Evolutionary conservation across 2,888 invertebrate genomes (phyloP), one percentile per base, ranked within the genome.

Genomic region (Tryphoninae sp.): DNA sequence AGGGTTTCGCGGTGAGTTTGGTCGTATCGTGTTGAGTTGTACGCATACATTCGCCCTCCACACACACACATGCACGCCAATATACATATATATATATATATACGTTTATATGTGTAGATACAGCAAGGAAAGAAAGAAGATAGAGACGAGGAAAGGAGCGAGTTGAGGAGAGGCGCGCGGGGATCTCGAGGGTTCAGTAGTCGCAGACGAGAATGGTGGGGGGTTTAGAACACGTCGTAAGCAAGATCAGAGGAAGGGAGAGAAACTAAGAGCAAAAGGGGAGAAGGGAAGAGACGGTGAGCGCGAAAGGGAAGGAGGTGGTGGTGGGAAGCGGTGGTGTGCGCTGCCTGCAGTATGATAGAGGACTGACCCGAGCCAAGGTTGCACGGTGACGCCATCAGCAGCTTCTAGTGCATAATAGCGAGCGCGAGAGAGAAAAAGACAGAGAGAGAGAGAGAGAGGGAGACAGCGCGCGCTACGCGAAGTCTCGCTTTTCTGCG

Each of bases 311-410:
- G 69, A 77, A 69, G 74, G 79, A 59, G 73, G 67, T 71, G 67
- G 81, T 78, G 76, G 78, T 74, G 80, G 81, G 82, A 78, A 83
- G 75, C 72, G 75, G 80, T 53, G 74, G 79, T 82, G 88, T 85
- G 86, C 85, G 87, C 86, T 87, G 89, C 86, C 88, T 89, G 89
- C 89, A 89, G 89, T 91, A 90, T 90, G 90, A 91, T 91, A 90
- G 91, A 90, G 91, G 91, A 91, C 90, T 91, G 91, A 91, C 91
- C 91, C 90, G 90, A 91, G 89, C 90, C 91, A 91, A 91, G 91
- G 91, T 91, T 91, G 90, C 89, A 87, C 87, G 88, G 89, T 91
- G 91, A 91, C 91, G 91, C 90, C 91, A 91, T 90, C 90, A 88
- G 74, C 79, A 88, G 89, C 90, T 90, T 90, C 90, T 91, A 91